phyloP scores from a whole-genome alignment of 2,113 vertebrate species.

The Apodemus sylvaticus region DNA sequence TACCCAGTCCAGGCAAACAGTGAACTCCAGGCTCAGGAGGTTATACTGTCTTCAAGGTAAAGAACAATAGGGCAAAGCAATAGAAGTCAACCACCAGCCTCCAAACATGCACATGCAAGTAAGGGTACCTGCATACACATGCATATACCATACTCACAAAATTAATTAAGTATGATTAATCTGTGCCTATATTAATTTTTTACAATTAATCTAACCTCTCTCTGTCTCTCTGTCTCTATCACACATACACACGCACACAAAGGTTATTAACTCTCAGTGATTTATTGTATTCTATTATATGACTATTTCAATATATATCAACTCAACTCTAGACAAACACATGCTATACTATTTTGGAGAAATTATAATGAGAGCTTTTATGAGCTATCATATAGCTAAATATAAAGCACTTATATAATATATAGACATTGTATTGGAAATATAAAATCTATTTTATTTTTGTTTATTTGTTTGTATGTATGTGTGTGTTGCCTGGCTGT shows the following conservation, averaged over 20 bases:
- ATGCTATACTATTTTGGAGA: constrained; percentile 19
- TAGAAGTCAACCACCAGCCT: background rate
- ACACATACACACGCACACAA: background rate
- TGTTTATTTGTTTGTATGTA: background rate
- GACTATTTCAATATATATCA: background rate
- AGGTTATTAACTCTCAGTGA: background rate
- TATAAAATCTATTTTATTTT: background rate
- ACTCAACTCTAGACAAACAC: background rate
- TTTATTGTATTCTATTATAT: background rate
- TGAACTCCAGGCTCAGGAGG: background rate
- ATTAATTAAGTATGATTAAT: background rate
- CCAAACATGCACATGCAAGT: background rate
- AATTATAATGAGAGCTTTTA: background rate
- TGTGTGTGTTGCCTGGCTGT: background rate
- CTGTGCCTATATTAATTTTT: background rate
- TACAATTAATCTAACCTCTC: background rate
- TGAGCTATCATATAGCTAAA: background rate
- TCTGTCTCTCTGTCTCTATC: background rate
- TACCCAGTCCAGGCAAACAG: background rate
- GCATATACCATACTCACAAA: background rate
- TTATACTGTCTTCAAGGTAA: background rate
- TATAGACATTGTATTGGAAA: too few species aligned
- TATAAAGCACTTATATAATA: background rate
- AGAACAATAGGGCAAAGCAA: background rate
- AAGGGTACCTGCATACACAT: background rate